A percentile compares a stretch with the other conserved stretches of the same genome.
Evolutionary conservation across 2,888 invertebrate genomes (phyloP).

Genomic region (Pseudolycoriella hygida): DNA sequence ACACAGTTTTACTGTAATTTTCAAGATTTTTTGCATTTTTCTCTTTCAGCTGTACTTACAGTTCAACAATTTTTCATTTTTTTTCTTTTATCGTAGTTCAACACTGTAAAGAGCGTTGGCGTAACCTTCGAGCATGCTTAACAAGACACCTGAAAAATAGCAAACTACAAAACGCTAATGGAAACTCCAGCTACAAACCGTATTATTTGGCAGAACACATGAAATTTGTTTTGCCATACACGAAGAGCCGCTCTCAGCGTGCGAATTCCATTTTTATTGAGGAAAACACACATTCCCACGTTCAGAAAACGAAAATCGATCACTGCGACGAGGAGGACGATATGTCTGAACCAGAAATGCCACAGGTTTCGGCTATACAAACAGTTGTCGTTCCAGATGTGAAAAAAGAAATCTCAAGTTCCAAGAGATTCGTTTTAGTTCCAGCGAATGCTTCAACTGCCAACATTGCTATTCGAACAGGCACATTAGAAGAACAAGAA

Average conservation of each 20-base stretch:
- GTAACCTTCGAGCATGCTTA: conserved; percentile 27
- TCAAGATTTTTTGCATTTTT: too few species aligned
- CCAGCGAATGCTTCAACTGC: not conserved
- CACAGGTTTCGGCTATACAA: too few species aligned
- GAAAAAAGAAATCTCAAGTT: not conserved
- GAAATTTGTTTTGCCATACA: conserved; percentile 27
- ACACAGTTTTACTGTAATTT: too few species aligned
- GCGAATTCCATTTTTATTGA: not conserved
- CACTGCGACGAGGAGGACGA: too few species aligned
- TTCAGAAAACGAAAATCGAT: too few species aligned
- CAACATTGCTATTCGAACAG: not conserved
- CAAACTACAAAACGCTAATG: conserved; percentile 16
- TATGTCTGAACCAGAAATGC: too few species aligned
- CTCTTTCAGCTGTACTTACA: too few species aligned
- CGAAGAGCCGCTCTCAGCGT: conserved; percentile 19
- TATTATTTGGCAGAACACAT: conserved; percentile 30
- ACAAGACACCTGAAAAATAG: conserved; percentile 26
- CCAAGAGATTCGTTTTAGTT: not conserved
- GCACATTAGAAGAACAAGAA: not conserved
- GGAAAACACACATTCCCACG: too few species aligned
- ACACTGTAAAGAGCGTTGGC: conserved; percentile 30
- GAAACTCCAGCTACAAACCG: conserved; percentile 24
- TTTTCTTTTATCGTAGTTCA: too few species aligned
- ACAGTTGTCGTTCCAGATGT: not conserved
- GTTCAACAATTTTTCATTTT: too few species aligned